Evolutionary conservation across 1,140 invertebrate genomes (phyloP), one percentile per base, ranked within the genome.

Genomic region (Aphidius ervi): DNA sequence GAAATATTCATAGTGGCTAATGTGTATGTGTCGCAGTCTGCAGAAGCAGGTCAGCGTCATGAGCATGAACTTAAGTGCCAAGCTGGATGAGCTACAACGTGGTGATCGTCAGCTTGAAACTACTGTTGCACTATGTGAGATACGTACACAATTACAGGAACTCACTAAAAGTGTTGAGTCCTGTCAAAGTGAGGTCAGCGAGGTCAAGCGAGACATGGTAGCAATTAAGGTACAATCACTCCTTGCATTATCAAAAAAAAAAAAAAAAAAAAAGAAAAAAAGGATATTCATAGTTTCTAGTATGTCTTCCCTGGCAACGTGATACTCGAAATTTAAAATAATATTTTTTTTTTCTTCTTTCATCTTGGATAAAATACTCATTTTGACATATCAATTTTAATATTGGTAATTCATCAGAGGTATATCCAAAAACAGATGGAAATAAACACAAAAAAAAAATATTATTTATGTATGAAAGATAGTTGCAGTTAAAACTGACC

Each of bases 11-110:
- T 62, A 52, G 60, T 16, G 16, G 54, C 50, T 40, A 56, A 60
- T 31, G 23, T 57, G 50, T 74, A 61, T 71, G 65, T 75, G 66
- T 78, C 69, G 62, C 83, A 93, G 91, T 88, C 89, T 94, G 84
- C 92, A 94, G 86, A 92, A 93, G 86, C 92, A 94, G 88, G 90
- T 94, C 86, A 92, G 89, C 86, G 89, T 93, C 83, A 94, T 95
- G 93, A 94, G 91, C 82, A 92, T 93, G 88, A 94, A 93, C 86
- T 86, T 94, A 82, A 90, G 88, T 77, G 87, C 89, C 71, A 93
- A 94, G 84, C 85, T 94, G 84, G 92, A 94, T 82, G 91, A 94
- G 82, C 87, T 94, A 80, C 91, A 93, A 78, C 85, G 89, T 68
- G 88, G 88, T 77, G 88, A 91, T 83, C 87, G 88, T 68, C 91